Conservation (phyloP, 2,797 vertebrate species). For the Cirrhinus molitorella region DNA sequence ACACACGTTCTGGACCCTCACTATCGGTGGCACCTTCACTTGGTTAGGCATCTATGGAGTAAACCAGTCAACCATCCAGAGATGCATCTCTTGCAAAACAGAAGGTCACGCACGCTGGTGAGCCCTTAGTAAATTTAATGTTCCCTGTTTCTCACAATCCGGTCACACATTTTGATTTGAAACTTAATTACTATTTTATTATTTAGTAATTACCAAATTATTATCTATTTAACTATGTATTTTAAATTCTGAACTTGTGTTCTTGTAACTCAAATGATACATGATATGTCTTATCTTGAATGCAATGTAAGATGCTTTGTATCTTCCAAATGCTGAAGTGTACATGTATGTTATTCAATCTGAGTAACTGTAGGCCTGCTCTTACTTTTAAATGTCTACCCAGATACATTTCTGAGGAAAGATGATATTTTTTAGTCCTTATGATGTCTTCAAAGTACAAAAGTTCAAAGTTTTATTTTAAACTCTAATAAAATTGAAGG, state of each 20-base stretch:
- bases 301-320: neutral
- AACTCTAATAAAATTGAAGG: neutral
- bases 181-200: no score
- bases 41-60: constrained; percentile 88
- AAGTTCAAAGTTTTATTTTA: neutral
- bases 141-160: neutral
- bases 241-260: neutral
- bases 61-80: constrained; percentile 86
- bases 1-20: constrained; percentile 86
- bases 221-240: no score
- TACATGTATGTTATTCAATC: no score
- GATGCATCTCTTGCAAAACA: constrained; percentile 85
- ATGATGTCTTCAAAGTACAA: no score
- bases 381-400: neutral
- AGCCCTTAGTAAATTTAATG: constrained; percentile 61
- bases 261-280: neutral
- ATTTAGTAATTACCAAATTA: no score
- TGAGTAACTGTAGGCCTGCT: no score
- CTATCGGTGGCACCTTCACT: constrained; percentile 83
- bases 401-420: neutral
- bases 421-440: neutral
- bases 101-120: constrained; percentile 85
- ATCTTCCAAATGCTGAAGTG: no score
- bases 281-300: neutral
- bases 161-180: no score